phyloP scores from a whole-genome alignment of 2,888 invertebrate species.

The Limnephilus auricula region DNA sequence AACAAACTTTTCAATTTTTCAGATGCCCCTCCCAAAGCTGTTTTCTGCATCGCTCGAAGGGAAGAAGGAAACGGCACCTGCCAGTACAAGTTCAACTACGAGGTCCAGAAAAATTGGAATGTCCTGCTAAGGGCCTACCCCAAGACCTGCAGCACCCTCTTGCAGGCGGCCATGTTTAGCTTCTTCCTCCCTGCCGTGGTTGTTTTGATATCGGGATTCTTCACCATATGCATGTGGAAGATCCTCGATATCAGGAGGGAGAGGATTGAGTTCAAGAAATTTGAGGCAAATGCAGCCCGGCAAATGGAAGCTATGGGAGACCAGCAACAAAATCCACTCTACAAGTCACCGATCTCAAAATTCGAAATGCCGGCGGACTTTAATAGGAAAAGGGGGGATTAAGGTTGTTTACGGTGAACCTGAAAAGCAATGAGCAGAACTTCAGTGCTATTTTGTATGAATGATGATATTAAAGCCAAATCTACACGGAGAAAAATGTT shows the following conservation, averaged over 20 bases:
- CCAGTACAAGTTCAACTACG: conserved; percentile 59
- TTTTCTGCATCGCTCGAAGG: conserved; percentile 42
- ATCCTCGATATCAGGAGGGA: conserved; percentile 75
- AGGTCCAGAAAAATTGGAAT: conserved; percentile 59
- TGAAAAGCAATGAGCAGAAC: too few relatives aligned
- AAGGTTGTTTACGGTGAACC: not conserved
- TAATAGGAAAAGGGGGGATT: conserved; percentile 36
- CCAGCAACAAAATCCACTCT: conserved; percentile 78
- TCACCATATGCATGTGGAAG: conserved; percentile 73
- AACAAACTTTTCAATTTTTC: conserved; percentile 20
- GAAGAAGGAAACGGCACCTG: conserved; percentile 42
- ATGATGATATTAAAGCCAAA: too few relatives aligned
- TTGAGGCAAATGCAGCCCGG: conserved; percentile 74
- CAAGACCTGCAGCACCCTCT: conserved; percentile 30
- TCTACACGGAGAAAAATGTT: too few relatives aligned
- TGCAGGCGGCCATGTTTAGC: not conserved
- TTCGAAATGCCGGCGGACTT: conserved; percentile 76
- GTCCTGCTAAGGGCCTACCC: conserved; percentile 54
- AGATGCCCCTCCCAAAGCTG: conserved; percentile 42
- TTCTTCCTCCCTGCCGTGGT: conserved; percentile 64
- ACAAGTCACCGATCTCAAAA: conserved; percentile 78
- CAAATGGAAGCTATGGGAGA: conserved; percentile 72
- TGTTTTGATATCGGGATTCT: conserved; percentile 75
- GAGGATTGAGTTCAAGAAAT: conserved; percentile 77
- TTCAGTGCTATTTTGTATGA: too few relatives aligned